Percentiles rank a stretch among this genome's conserved stretches.
Conservation (phyloP, 1,140 invertebrate species). For the Leptinotarsa texana region DNA sequence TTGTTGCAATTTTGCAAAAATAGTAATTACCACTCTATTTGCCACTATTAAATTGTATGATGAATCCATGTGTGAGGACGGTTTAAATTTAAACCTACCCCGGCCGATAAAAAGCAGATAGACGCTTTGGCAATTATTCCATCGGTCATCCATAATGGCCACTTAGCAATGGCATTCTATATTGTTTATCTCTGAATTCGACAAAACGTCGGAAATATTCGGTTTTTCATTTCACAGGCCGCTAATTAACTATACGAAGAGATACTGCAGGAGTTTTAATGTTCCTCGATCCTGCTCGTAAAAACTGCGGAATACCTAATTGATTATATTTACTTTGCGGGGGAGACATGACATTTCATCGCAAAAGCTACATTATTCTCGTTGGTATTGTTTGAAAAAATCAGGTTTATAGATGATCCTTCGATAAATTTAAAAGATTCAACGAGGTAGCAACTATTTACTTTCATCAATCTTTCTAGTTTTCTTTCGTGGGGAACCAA, state of each 20-base stretch:
- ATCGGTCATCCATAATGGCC: slow-evolving; percentile 21
- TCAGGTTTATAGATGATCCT: too few species aligned
- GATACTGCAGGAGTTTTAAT: not conserved
- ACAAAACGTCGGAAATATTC: slow-evolving; percentile 18
- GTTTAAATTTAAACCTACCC: not conserved
- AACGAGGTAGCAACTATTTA: too few species aligned
- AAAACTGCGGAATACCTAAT: not conserved
- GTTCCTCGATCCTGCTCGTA: not conserved
- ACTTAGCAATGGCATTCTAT: slow-evolving; percentile 17
- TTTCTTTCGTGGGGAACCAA: too few species aligned
- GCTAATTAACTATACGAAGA: slow-evolving; percentile 11
- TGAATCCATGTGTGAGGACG: not conserved
- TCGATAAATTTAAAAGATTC: too few species aligned
- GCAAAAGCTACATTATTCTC: too few species aligned
- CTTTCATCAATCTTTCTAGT: too few species aligned
- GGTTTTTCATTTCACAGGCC: not conserved
- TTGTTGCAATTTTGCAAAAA: too few species aligned
- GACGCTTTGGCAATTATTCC: slow-evolving; percentile 17
- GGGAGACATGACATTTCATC: too few species aligned
- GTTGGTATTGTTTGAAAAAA: too few species aligned
- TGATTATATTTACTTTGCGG: too few species aligned
- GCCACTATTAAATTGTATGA: too few species aligned
- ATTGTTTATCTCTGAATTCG: slow-evolving; percentile 16
- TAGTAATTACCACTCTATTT: too few species aligned
- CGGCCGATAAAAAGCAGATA: not conserved